Evolutionary conservation across 2,113 vertebrate species (phyloP), one percentile per base, ranked within the genome.

Genomic region (Aspiorhynchus laticeps): DNA sequence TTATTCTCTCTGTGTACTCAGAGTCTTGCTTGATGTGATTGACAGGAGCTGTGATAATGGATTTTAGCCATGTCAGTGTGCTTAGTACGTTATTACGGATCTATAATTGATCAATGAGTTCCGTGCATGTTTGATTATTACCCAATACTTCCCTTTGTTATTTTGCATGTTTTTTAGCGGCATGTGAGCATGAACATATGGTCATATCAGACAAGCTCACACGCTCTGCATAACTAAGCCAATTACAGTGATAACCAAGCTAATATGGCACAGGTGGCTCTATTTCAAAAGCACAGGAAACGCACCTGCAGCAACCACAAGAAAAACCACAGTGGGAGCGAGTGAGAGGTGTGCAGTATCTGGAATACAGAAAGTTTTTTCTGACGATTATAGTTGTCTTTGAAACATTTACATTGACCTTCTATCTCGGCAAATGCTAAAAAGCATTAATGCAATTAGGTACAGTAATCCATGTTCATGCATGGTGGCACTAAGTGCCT

Each of bases 171-270:
- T 56, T 85, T 51, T 56, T 63, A 63, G 86, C 19, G 56, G 67
- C 76, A 86, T 33, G 69, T 33, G 71, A 82, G 67, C 77, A 86
- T 80, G 85, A 51, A 43, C 80, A 84, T 83, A 87, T 86, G 84
- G 80, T 75, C 61, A 31, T 61, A n/a, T 88, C 87, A 86, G 73
- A 14, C 85, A 87, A 82, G 87, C 88, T 89, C 88, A 91, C 90
- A 12, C 80, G 36, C 43, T 75, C 56, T 89, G 87, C 90, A 81
- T 91, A 91, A 93, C 92, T 90, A 91, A 89, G 90, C 91, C 87
- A 92, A 92, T 93, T 92, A 91, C 89, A 17, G 67, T 90, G 91
- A 94, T 93, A 93, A 91, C 83, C 80, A 87, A 93, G 91, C 86
- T 90, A 91, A 92, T 93, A 86, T 91, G 88, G 78, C 88, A 87